phyloP scores from a whole-genome alignment of 2,113 vertebrate species.

The Oophaga pumilio region DNA sequence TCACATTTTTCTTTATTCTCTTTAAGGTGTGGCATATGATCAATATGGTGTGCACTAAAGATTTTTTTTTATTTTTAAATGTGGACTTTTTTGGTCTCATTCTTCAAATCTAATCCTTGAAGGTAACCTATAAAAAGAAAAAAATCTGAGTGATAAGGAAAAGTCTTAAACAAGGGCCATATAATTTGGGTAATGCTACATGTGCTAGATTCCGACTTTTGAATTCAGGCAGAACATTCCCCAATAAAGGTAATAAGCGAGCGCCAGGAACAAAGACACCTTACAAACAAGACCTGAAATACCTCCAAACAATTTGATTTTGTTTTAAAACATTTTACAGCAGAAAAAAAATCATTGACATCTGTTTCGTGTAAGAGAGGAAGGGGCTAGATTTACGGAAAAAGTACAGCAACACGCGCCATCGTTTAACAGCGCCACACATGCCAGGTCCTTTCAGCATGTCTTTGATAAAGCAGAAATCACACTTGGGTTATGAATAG shows the following conservation, averaged over 20 bases:
- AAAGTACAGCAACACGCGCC: not conserved
- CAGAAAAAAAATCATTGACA: constrained; percentile 33
- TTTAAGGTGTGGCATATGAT: too few species aligned
- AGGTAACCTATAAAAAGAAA: constrained; percentile 6
- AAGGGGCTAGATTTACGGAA: not conserved
- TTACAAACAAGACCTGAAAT: not conserved
- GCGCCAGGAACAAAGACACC: not conserved
- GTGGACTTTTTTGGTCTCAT: not conserved
- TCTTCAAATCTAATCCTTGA: not conserved
- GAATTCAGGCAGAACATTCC: constrained; percentile 24
- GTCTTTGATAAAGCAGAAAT: constrained; percentile 50
- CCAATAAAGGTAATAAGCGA: not conserved
- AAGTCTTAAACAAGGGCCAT: not conserved
- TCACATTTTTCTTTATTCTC: too few species aligned
- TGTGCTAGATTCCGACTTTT: constrained; percentile 16
- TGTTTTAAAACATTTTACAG: constrained; percentile 32
- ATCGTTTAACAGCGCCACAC: not conserved
- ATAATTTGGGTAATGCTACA: constrained; percentile 8
- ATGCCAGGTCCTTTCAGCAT: not conserved
- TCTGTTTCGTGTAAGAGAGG: constrained; percentile 12
- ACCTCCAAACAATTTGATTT: not conserved
- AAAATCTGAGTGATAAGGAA: not conserved
- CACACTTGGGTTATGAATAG: constrained; percentile 52
- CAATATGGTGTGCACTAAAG: too few species aligned
- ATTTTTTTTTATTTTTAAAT: too few species aligned